Percentiles rank a stretch among this genome's conserved stretches.
Evolutionary conservation across 2,888 invertebrate species (phyloP).

Genomic region (Acleris cristana): DNA sequence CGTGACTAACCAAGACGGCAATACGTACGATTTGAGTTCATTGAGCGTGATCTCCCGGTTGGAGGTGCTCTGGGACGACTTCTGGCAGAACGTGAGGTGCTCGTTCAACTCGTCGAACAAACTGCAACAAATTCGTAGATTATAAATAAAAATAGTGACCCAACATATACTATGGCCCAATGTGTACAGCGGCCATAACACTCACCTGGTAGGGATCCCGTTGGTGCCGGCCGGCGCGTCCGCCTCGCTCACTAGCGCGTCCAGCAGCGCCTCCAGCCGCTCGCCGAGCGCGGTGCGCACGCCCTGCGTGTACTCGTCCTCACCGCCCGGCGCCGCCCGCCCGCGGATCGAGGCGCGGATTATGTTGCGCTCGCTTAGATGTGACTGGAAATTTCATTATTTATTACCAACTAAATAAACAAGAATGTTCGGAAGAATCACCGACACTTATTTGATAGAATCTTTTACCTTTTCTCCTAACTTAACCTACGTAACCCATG

Average conservation of each 20-base stretch:
- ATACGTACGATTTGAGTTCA: constrained; percentile 86
- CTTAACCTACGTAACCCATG: no score
- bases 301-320: constrained; percentile 86
- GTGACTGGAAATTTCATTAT: constrained; percentile 75
- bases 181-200: no score
- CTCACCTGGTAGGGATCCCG: constrained; percentile 83
- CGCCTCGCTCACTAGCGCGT: constrained; percentile 86
- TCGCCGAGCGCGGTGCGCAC: constrained; percentile 87
- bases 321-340: constrained; percentile 79
- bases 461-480: no score
- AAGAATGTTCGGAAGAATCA: no score
- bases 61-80: constrained; percentile 87
- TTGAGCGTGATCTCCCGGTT: constrained; percentile 87
- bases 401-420: not conserved
- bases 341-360: constrained; percentile 83
- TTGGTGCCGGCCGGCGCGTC: constrained; percentile 79
- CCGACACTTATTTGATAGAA: no score
- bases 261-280: constrained; percentile 87
- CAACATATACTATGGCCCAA: no score
- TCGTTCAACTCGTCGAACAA: constrained; percentile 88
- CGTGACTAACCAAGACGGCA: no score
- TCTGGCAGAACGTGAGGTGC: constrained; percentile 89
- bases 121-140: constrained; percentile 54
- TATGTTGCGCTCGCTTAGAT: constrained; percentile 89
- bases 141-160: not conserved